A percentile compares a stretch with the other conserved stretches of the same genome.
Evolutionary conservation across 2,797 vertebrate species (phyloP).

Genomic region (Crocidura indochinensis): DNA sequence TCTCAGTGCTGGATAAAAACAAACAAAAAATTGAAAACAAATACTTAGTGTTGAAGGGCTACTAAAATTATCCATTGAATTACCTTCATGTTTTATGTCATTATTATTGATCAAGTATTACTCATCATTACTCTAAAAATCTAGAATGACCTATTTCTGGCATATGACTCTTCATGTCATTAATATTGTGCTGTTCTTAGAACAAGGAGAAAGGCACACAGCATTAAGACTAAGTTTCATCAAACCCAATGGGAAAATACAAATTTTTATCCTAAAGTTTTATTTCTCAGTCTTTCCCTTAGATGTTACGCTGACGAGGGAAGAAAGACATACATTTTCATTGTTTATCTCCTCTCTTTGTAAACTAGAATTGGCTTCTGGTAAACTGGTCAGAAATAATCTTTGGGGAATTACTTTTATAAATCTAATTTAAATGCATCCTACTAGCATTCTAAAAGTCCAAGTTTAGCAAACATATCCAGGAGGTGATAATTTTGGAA

Average conservation of each 20-base stretch:
- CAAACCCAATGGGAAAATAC: not conserved
- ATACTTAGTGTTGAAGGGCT: not conserved
- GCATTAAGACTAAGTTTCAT: not conserved
- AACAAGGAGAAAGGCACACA: not conserved
- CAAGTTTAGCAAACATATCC: conserved; percentile 27
- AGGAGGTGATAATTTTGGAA: conserved; percentile 7
- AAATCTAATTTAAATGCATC: conserved; percentile 69
- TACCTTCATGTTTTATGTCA: conserved; percentile 20
- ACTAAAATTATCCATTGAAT: conserved; percentile 26
- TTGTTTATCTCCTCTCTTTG: not conserved
- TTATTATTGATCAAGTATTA: conserved; percentile 27
- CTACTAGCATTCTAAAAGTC: conserved; percentile 48
- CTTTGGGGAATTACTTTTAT: conserved; percentile 62
- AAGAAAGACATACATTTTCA: not conserved
- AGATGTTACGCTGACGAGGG: conserved; percentile 19
- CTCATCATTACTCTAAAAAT: not conserved
- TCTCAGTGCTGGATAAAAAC: not conserved
- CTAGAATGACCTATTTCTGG: conserved; percentile 29
- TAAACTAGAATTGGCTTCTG: conserved; percentile 62
- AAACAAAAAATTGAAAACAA: not conserved
- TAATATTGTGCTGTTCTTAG: conserved; percentile 2
- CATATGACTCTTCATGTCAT: not conserved
- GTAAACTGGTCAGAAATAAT: conserved; percentile 10
- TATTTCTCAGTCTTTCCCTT: conserved; percentile 12
- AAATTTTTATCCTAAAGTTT: not conserved